Conservation (phyloP, 2,797 vertebrate species). For the Lagorchestes hirsutus region DNA sequence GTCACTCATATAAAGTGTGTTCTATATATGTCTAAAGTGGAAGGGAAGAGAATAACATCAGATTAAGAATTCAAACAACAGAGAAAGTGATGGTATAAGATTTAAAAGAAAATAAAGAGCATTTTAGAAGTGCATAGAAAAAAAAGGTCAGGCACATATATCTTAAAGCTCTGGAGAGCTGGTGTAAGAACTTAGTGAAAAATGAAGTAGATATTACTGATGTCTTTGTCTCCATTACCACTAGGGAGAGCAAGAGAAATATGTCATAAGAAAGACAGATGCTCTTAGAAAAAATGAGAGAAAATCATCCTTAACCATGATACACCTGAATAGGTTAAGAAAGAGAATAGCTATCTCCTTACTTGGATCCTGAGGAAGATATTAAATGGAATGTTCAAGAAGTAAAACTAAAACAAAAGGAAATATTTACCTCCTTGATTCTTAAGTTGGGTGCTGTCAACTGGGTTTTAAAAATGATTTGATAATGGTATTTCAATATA, state of each 20-base stretch:
- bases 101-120: background rate
- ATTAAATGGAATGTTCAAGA: background rate
- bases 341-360: background rate
- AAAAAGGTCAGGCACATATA: background rate
- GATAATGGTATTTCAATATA: background rate
- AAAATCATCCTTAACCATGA: background rate
- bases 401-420: background rate
- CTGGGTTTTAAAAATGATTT: background rate
- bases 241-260: background rate
- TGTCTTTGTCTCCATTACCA: background rate
- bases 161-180: background rate
- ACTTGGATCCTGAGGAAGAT: background rate
- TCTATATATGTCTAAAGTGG: background rate
- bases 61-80: conserved; percentile 26
- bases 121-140: background rate
- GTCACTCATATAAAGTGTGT: background rate
- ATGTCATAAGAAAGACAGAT: background rate
- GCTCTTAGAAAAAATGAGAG: background rate
- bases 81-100: background rate
- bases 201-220: background rate
- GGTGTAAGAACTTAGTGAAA: conserved; percentile 16
- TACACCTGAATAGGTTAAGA: background rate
- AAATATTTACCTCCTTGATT: background rate
- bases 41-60: conserved; percentile 19
- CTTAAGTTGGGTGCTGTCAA: background rate